Conservation (phyloP, 2,888 invertebrate species). For the Diplolepis rosae region DNA sequence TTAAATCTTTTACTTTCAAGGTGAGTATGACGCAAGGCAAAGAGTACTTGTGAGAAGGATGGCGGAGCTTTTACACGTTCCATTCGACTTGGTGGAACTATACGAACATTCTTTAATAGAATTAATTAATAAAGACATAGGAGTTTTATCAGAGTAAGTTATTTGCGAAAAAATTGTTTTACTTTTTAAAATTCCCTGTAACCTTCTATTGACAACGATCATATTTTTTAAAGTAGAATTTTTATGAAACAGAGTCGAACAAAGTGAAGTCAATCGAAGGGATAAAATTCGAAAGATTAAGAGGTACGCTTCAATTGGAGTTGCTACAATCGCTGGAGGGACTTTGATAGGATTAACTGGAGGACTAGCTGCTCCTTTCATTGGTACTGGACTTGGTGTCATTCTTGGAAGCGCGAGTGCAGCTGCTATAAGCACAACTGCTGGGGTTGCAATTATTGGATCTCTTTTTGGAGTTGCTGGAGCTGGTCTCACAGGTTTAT, state of each 20-base stretch:
- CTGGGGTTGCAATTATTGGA: slow-evolving; percentile 77
- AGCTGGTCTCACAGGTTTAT: slow-evolving; percentile 78
- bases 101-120: slow-evolving; percentile 77
- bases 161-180: neutral
- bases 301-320: slow-evolving; percentile 78
- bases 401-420: slow-evolving; percentile 73
- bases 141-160: slow-evolving; percentile 51
- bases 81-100: slow-evolving; percentile 76
- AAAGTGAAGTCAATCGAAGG: slow-evolving; percentile 73
- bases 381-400: slow-evolving; percentile 76
- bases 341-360: slow-evolving; percentile 80
- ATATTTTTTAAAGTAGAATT: neutral
- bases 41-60: slow-evolving; percentile 77
- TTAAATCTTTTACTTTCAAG: too few species aligned
- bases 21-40: slow-evolving; percentile 79
- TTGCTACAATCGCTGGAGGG: slow-evolving; percentile 80
- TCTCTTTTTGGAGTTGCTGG: slow-evolving; percentile 82
- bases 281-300: slow-evolving; percentile 77
- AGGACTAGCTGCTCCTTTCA: slow-evolving; percentile 80
- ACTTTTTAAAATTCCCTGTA: too few species aligned
- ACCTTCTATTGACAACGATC: too few species aligned
- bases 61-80: slow-evolving; percentile 75
- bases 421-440: slow-evolving; percentile 75
- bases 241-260: slow-evolving; percentile 74
- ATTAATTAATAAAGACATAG: slow-evolving; percentile 70